These are phyloP conservation scores for Lysiphlebus fabarum DNA, from an alignment of 1,140 invertebrate species.

Conservation along the genomic window DNA sequence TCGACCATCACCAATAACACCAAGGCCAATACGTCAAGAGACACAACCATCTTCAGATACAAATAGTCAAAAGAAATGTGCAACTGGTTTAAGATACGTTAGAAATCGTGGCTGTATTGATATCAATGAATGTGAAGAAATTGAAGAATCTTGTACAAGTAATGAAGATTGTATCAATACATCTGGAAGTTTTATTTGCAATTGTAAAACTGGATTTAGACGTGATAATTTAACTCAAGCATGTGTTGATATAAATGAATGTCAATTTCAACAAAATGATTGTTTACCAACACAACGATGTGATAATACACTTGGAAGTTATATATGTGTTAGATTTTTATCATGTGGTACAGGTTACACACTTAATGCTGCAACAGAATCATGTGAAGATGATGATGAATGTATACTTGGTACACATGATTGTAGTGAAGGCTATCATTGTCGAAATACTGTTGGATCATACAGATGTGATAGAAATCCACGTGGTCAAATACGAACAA, in stretches of 20 bases:
- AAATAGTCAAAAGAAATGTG: slow-evolving; percentile 21
- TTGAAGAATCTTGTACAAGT: slow-evolving; percentile 53
- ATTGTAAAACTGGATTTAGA: slow-evolving; percentile 56
- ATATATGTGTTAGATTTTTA: slow-evolving; percentile 74
- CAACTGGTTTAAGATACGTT: slow-evolving; percentile 33
- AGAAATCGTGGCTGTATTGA: slow-evolving; percentile 58
- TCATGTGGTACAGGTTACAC: slow-evolving; percentile 97
- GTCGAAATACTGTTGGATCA: slow-evolving; percentile 80
- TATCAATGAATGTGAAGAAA: slow-evolving; percentile 65
- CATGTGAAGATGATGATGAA: slow-evolving; percentile 94
- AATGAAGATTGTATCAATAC: slow-evolving; percentile 58
- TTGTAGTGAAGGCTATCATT: slow-evolving; percentile 76
- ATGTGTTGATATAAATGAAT: slow-evolving; percentile 67
- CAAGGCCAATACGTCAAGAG: slow-evolving; percentile 12
- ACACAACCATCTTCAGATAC: slow-evolving; percentile 23
- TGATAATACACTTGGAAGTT: slow-evolving; percentile 87
- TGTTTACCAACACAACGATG: slow-evolving; percentile 73
- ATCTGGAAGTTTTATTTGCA: slow-evolving; percentile 56
- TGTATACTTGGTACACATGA: slow-evolving; percentile 78
- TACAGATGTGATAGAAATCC: slow-evolving; percentile 68
- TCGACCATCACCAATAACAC: slow-evolving; percentile 40
- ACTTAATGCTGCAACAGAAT: slow-evolving; percentile 78
- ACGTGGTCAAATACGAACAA: slow-evolving; percentile 11
- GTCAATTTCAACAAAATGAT: slow-evolving; percentile 57
- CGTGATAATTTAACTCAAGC: slow-evolving; percentile 55